Evolutionary conservation across 2,888 invertebrate genomes (phyloP), one percentile per base, ranked within the genome.

Genomic region (Chromoteleia sp.): DNA sequence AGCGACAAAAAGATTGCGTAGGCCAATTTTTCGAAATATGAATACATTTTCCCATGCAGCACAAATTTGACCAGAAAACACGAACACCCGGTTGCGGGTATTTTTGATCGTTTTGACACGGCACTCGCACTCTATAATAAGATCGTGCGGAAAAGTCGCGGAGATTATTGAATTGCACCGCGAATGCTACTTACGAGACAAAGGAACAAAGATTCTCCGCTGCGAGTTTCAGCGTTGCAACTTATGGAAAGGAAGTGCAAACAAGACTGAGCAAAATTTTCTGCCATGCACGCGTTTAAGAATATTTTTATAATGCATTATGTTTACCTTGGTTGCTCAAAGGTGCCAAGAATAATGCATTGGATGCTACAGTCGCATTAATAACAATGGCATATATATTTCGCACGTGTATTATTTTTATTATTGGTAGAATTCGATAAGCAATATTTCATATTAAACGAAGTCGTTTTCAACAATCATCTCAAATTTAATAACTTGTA

Each of bases 271-370:
- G 50, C 67, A 41, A 43, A 41, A 61, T 68, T 73, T 48, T n/a
- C 61, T 54, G 33, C 61, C 68, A 45, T 50, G 68, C 61, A 68
- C 56, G 50, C 68, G 36, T 48, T 10, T 41, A 45, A 54, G 61
- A 67, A 74, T 79, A 74, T 74, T 79, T 79, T 59, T 79, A 74
- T 74, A 74, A 68, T 68, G 74, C 74, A 59, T 80, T 74, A 45
- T 80, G 79, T 74, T 80, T 74, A 68, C 56, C 79, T 80, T 80
- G 79, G 79, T 80, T 54, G 33, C 79, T 56, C 56, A 68, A 68
- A 74, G 79, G 74, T 74, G 79, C 79, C 56, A 74, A 80, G 74
- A 80, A 80, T 74, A 80, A 80, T 79, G 79, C 68, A 68, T 68
- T n/a, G 59, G 41, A 45, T 61, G 63, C 52, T 36, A 41, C 52